Evolutionary conservation across 2,797 vertebrate species (phyloP).

Genomic region (Bothrops alternatus): DNA sequence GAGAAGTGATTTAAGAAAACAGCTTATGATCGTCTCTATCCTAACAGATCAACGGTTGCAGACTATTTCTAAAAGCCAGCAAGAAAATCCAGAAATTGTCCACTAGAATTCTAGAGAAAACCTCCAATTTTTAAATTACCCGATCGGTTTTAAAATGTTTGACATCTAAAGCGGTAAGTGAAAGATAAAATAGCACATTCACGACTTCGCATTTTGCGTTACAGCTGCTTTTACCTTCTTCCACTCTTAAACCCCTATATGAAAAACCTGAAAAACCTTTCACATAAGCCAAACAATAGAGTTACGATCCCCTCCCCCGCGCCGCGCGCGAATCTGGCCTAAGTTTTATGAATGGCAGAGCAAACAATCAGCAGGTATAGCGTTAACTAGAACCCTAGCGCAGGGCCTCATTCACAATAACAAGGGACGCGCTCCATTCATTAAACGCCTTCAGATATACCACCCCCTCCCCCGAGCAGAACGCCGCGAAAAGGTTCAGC

Average conservation of each 20-base stretch:
- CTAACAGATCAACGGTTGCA: constrained; percentile 16
- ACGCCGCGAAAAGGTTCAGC: constrained; percentile 54
- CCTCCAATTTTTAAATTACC: neutral
- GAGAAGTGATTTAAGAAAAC: neutral
- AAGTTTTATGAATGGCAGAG: constrained; percentile 67
- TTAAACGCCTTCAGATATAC: constrained; percentile 64
- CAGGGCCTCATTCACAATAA: constrained; percentile 72
- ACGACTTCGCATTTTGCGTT: constrained; percentile 9
- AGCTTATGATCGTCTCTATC: neutral
- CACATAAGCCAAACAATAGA: constrained; percentile 8
- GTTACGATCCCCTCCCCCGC: constrained; percentile 52
- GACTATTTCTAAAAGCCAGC: constrained; percentile 28
- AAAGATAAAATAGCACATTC: neutral
- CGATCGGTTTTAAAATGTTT: neutral
- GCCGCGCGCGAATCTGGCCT: constrained; percentile 49
- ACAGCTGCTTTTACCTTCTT: constrained; percentile 27
- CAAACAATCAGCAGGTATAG: constrained; percentile 63
- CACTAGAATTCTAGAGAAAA: constrained; percentile 5
- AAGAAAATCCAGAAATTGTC: neutral
- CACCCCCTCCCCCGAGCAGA: constrained; percentile 57
- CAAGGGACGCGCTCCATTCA: constrained; percentile 74
- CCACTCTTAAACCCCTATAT: constrained; percentile 26
- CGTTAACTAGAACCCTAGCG: constrained; percentile 69
- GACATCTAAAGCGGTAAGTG: neutral
- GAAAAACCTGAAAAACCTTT: constrained; percentile 58